Percentiles rank a stretch among this genome's conserved stretches.
Conservation (phyloP, 2,888 invertebrate species). For the Eudasyphora cyanicolor region DNA sequence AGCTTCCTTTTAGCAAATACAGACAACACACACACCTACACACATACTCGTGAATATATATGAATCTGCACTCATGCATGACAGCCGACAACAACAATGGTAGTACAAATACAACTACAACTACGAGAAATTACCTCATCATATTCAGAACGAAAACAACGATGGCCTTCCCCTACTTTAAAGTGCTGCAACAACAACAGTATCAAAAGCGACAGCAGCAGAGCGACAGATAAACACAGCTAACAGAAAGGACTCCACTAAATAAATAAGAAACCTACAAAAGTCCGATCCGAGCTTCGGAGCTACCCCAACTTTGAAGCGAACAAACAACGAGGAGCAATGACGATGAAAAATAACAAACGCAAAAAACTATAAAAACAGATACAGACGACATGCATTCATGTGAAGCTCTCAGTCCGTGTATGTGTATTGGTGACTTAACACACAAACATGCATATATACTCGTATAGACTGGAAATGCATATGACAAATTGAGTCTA, state of each 20-base stretch:
- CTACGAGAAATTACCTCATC: conserved; percentile 58
- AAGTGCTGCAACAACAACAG: conserved; percentile 17
- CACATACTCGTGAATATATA: background rate
- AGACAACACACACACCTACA: background rate
- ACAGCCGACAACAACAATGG: background rate
- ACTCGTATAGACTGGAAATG: too few species aligned
- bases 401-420: background rate
- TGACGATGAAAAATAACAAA: background rate
- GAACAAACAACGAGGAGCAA: background rate
- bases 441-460: too few species aligned
- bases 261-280: conserved; percentile 32
- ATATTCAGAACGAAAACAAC: conserved; percentile 62
- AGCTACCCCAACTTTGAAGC: conserved; percentile 63
- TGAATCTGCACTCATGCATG: too few species aligned
- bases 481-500: background rate
- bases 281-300: too few species aligned
- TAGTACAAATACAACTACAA: conserved; percentile 22
- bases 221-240: conserved; percentile 29
- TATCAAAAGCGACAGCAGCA: background rate
- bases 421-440: background rate
- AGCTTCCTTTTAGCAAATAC: conserved; percentile 32
- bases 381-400: background rate
- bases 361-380: background rate
- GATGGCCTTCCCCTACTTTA: conserved; percentile 65
- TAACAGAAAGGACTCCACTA: conserved; percentile 59